Evolutionary conservation across 2,888 invertebrate genomes (phyloP), one percentile per base, ranked within the genome.

Genomic region (Synergus itoensis): DNA sequence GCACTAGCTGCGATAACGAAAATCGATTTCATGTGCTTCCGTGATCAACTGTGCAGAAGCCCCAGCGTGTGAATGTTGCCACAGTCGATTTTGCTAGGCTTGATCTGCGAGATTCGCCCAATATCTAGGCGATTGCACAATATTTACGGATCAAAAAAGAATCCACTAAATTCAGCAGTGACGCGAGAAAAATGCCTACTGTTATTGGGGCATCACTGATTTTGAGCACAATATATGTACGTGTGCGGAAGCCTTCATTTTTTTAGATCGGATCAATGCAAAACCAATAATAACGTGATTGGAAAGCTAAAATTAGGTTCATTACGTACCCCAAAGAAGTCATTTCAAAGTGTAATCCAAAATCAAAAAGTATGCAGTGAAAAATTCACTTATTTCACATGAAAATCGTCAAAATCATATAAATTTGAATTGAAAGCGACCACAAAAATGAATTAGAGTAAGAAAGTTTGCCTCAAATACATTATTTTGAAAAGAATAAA

Each of bases 21-120:
- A 89, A 89, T 89, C 89, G 89, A 89, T 89, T 89, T 86, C 86
- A 85, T 83, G 79, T 84, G 84, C 86, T 87, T 88, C 86, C 86
- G 84, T 81, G 84, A 79, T 78, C 48, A 57, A 57, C 67, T 48
- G 63, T 65, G 45, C 43, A 21, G 41, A 60, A 77, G 45, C 43
- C n/a, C 81, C 81, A 82, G 79, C 85, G 85, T 86, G 85, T 81
- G 87, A 88, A 88, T 82, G 84, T 83, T 84, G 81, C 83, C 80
- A 41, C 40, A 78, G 81, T 84, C 81, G 83, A 84, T 85, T 84
- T 83, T 83, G 80, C 82, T 80, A 77, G 65, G 65, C 67, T 69
- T n/a, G 64, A 65, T 48, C 53, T 60, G 48, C 53, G 21, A 73
- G 79, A 78, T 77, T 45, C 60, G 18, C 45, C 28, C 67, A 57